Base-by-base conservation (phyloP, 2,113 vertebrate species). In the Vanacampus margaritifer region DNA sequence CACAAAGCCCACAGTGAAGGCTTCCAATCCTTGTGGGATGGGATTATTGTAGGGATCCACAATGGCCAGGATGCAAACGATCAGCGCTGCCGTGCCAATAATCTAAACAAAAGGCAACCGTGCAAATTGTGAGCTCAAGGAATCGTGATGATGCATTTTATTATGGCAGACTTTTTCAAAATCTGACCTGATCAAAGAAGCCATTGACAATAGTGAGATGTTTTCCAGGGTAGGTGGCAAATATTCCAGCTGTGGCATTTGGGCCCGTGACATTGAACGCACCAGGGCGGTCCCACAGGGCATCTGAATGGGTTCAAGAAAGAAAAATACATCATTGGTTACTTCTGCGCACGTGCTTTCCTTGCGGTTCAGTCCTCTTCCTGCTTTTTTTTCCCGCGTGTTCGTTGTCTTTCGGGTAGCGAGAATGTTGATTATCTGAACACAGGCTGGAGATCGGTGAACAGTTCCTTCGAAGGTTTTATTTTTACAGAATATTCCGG, bases 1-100 rank as follows among this genome's bases (percentile, higher is more conserved):
- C 58, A 96, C 94, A 13, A 99, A 95, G 60, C 97, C 97, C 83
- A 99, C 94, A 0, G 96, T 98, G 89, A 99, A 98, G 59, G 97
- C 96, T 65, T 98, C 96, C 78, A 99, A 87, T 0, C 97, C 97
- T 0, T 83, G 89, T 3, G 97, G 97, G 10, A 98, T 93, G 0
- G 97, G 91, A 84, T 96, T 98, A 88, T 99, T 99, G 92, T 90
- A 86, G 0, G 96, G 96, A 82, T 99, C 97, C 1, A 98, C 94
- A 19, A 99, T 98, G 35, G 97, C 96, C 89, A 99, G 87, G 73
- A 99, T 87, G 3, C 96, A 98, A 43, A 99, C 94, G 0, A 98
- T 93, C 51, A 99, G 87, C 0, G 97, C 91, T 0, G 97, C 89
- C 0, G 97, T 99, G 74, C 97, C 97, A 39, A 99, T 99, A 57